These are phyloP conservation scores for Hydropsyche tenuis DNA, from an alignment of 1,140 invertebrate species.

Conservation along the genomic window DNA sequence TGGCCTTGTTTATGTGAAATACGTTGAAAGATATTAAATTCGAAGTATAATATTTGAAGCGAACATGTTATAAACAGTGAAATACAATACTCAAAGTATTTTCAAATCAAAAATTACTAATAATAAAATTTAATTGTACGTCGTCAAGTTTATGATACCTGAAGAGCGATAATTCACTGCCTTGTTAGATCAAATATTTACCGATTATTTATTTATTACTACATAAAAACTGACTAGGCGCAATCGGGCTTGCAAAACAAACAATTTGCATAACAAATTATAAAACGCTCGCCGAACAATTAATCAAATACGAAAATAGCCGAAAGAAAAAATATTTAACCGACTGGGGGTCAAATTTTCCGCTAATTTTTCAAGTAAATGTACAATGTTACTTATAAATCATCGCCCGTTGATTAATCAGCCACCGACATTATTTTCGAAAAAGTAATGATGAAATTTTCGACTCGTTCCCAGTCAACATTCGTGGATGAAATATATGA, in stretches of 20 bases:
- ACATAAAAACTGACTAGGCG: constrained; percentile 4
- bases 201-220: constrained; percentile 5
- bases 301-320: background rate
- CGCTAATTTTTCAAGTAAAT: background rate
- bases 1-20: too few species aligned
- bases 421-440: too few species aligned
- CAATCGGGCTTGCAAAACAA: background rate
- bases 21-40: too few species aligned
- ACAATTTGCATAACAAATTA: constrained; percentile 25
- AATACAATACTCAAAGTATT: background rate
- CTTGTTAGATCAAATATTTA: constrained; percentile 5
- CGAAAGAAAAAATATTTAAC: background rate
- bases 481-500: too few species aligned
- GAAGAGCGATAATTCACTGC: too few species aligned
- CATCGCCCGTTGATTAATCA: background rate
- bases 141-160: too few species aligned
- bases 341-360: background rate
- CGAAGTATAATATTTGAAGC: too few species aligned
- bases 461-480: too few species aligned
- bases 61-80: background rate
- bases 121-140: too few species aligned
- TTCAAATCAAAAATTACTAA: too few species aligned
- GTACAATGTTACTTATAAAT: background rate
- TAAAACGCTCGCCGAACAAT: background rate
- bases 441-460: too few species aligned